Base-by-base conservation (phyloP, 2,888 invertebrate species). In the Idaea dimidiata region DNA sequence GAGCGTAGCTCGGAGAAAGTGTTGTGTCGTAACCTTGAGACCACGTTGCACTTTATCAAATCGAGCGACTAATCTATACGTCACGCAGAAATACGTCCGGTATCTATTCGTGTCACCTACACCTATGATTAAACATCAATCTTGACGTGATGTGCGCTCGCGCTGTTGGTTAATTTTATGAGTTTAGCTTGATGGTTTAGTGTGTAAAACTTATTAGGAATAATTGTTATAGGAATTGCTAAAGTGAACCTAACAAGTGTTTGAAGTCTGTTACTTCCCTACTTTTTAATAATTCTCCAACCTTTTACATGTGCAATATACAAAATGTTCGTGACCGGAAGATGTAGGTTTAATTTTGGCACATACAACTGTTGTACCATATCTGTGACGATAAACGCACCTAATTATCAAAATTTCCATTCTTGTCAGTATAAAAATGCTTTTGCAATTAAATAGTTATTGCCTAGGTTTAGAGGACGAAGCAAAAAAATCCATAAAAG, bases 11-110 rank as follows among this genome's bases (percentile, higher is more conserved):
- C 80, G 82, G 91, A 80, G 91, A 91, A 91, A 91, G 91, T 91
- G 87, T 86, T 91, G 83, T 86, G 86, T 82, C 81, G 89, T 91
- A 92, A 92, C 92, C 92, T 92, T 92, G 92, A 89, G 90, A 83
- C 82, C 77, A 77, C 79, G 80, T 74, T 77, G 80, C 77, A 84
- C 81, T 82, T 82, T 81, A 83, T 82, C 83, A 83, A 79, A 86
- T 86, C 87, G 82, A 77, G 84, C 87, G 82, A 78, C 84, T 86
- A 87, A 88, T 88, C 84, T 81, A 88, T 83, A 84, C 88, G 86
- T 87, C 86, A 88, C 81, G 73, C 14, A 75, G 76, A 63, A 60
- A 75, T 73, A 69, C 73, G 68, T 72, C 70, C 72, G 69, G 74
- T 68, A 71, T 72, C 64, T 55, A 61, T 62, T 43, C 54, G 57